Base-by-base conservation (phyloP, 2,888 invertebrate genomes). In the Rotaria socialis region DNA sequence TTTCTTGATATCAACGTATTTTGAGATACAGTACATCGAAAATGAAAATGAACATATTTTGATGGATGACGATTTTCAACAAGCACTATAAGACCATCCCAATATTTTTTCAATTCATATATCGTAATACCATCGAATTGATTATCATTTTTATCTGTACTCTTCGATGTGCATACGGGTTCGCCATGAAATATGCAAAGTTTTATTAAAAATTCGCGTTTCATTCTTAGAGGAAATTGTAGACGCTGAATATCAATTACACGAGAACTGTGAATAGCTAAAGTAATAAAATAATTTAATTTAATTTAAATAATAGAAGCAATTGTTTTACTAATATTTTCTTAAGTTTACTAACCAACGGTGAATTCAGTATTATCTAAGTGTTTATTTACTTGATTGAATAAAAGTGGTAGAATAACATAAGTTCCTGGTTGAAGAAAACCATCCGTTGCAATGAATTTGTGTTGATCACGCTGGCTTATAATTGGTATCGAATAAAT, bases 41-140 rank as follows among this genome's bases (percentile, higher is more conserved):
- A 47, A 47, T 80, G 47, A 80, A 80, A 80, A 80, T 80, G 80
- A 80, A 80, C 43, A 80, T 80, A 80, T 47, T 80, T 80, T 43
- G 47, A n/a, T 47, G 43, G 80, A n/a, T 47, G 47, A 47, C 80
- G 43, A 80, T 80, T 80, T 47, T 80, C 80, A 24, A 80, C 80
- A n/a, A 80, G 47, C 47, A 80, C 10, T 14, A 80, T n/a, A 47
- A 80, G 80, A 80, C 80, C 80, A 43, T 80, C 47, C 80, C 80
- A 80, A 47, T 47, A 80, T 47, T 80, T 80, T 80, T 47, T 47
- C 47, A 80, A 80, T 80, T 80, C 80, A 80, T 80, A 80, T 11
- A 80, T 24, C 11, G n/a, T 14, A 19, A 80, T n/a, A 47, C 80
- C 80, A 47, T 80, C 80, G 8, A 47, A 47, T 47, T 47, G 43